A percentile compares a stretch with the other conserved stretches of the same genome.
These are phyloP conservation scores for Procapra przewalskii DNA, from an alignment of 2,113 vertebrate genomes.

Conservation along the genomic window DNA sequence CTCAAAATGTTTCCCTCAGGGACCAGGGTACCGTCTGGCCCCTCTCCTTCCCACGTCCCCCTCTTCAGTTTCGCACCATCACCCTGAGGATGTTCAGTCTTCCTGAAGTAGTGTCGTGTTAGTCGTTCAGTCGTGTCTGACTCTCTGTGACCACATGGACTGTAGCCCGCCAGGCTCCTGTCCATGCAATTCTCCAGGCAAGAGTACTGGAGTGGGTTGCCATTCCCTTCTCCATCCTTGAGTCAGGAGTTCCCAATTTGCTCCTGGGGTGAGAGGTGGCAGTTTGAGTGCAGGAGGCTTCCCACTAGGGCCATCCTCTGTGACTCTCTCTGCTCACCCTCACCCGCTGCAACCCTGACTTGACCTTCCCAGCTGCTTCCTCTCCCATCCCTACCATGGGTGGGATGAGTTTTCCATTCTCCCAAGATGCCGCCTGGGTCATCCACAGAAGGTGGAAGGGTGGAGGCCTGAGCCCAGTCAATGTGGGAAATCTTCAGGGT, in stretches of 20 bases:
- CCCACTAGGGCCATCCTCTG: background rate
- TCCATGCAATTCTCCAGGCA: background rate
- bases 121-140: accelerated
- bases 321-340: accelerated
- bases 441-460: background rate
- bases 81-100: background rate
- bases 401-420: background rate
- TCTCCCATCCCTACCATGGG: background rate
- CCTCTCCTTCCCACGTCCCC: too few species aligned
- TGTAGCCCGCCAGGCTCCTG: background rate
- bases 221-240: background rate
- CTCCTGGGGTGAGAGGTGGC: background rate
- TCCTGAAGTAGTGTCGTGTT: background rate
- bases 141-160: background rate
- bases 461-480: background rate
- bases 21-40: background rate
- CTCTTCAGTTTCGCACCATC: background rate
- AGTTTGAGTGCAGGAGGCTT: background rate
- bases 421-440: background rate
- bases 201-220: background rate
- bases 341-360: background rate
- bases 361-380: background rate
- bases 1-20: background rate
- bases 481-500: background rate
- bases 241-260: background rate